Evolutionary conservation across 64 coral and sea anemone genomes (phyloP).

Genomic region (Anthopleura sola): DNA sequence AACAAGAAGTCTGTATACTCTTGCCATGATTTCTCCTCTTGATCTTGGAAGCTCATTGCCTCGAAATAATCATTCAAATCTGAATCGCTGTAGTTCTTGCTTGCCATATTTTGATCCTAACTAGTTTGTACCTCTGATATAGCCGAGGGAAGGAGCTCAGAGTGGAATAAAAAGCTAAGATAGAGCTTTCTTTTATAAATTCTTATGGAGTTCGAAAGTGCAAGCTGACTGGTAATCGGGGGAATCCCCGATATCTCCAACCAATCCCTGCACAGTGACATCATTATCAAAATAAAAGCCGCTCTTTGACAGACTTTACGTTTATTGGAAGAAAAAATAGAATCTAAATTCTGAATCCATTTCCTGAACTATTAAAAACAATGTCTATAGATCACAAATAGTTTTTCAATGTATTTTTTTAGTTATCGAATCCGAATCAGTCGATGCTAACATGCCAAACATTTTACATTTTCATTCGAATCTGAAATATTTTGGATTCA

Average conservation of each 20-base stretch:
- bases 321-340: not conserved
- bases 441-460: too few relatives aligned
- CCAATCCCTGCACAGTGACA: not conserved
- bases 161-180: not conserved
- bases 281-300: not conserved
- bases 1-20: not conserved
- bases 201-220: not conserved
- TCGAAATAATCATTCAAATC: not conserved
- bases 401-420: too few relatives aligned
- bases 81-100: not conserved
- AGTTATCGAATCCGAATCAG: too few relatives aligned
- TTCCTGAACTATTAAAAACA: not conserved
- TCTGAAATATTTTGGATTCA: conserved; percentile 1
- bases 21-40: not conserved
- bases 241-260: not conserved
- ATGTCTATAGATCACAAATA: too few relatives aligned
- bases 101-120: not conserved
- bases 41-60: not conserved
- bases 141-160: not conserved
- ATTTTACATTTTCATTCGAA: not conserved
- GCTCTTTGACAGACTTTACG: not conserved
- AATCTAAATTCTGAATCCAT: not conserved
- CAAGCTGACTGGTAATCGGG: not conserved
- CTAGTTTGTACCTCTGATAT: not conserved
- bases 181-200: not conserved